These are phyloP conservation scores for Proisotoma minuta DNA, from an alignment of 2,888 invertebrate species.

Conservation along the genomic window DNA sequence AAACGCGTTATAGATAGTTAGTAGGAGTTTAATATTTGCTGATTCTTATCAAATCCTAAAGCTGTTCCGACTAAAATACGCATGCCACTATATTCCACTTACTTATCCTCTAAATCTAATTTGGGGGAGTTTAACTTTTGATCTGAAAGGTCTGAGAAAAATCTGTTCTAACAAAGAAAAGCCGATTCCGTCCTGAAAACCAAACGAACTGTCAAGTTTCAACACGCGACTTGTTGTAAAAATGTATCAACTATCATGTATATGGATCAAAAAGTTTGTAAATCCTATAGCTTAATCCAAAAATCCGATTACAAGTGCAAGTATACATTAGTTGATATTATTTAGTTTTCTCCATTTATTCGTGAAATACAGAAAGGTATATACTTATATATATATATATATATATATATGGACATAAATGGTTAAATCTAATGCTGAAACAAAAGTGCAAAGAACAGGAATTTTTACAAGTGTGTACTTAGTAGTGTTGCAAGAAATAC, in stretches of 20 bases:
- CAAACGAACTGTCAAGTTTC: slow-evolving; percentile 14
- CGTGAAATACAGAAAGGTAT: neutral
- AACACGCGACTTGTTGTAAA: slow-evolving; percentile 6
- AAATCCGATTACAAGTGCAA: neutral
- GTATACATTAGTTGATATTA: neutral
- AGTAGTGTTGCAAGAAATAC: too few species aligned
- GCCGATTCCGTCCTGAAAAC: slow-evolving; percentile 34
- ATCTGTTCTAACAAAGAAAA: slow-evolving; percentile 46
- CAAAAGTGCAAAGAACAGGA: too few species aligned
- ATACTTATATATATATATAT: too few species aligned
- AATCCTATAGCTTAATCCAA: neutral
- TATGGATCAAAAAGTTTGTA: too few species aligned
- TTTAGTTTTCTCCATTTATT: neutral
- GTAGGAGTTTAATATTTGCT: neutral
- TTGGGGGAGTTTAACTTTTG: slow-evolving; percentile 32
- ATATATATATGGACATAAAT: too few species aligned
- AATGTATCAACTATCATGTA: too few species aligned
- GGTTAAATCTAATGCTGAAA: too few species aligned
- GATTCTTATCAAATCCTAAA: too few species aligned
- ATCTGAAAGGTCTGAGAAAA: slow-evolving; percentile 34
- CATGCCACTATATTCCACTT: too few species aligned
- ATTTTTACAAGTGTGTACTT: too few species aligned
- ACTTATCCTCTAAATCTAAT: too few species aligned
- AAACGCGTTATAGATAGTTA: neutral
- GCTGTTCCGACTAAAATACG: too few species aligned